Evolutionary conservation across 1,140 invertebrate species (phyloP).

Genomic region (Scaptodrosophila lebanonensis): DNA sequence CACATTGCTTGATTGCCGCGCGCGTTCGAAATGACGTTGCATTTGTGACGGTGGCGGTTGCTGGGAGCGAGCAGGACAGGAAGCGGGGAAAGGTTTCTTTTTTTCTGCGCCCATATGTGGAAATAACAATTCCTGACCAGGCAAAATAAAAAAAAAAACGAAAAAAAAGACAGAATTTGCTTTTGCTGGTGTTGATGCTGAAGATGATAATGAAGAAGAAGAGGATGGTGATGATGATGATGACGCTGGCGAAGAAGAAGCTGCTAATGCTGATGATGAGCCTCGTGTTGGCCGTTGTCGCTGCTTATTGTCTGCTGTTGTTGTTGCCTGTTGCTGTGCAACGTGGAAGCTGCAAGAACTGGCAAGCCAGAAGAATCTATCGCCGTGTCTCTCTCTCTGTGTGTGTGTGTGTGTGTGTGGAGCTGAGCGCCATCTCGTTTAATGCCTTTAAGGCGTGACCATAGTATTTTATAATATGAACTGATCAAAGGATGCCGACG

Average conservation of each 20-base stretch:
- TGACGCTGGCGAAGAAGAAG: not conserved
- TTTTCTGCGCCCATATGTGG: slow-evolving; percentile 61
- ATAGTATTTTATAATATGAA: slow-evolving; percentile 77
- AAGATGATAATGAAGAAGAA: slow-evolving; percentile 16
- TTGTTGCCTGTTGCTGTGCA: slow-evolving; percentile 32
- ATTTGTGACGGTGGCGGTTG: slow-evolving; percentile 42
- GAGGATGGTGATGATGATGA: slow-evolving; percentile 3
- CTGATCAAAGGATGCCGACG: slow-evolving; percentile 76
- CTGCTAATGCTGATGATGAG: too few relatives aligned
- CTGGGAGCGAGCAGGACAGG: slow-evolving; percentile 48
- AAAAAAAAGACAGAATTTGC: slow-evolving; percentile 22
- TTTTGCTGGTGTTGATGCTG: slow-evolving; percentile 43
- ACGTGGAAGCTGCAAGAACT: slow-evolving; percentile 50
- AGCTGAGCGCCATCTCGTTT: slow-evolving; percentile 77
- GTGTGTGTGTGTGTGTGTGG: slow-evolving; percentile 46
- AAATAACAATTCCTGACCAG: slow-evolving; percentile 57
- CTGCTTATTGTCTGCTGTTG: not conserved
- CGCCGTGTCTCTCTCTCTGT: slow-evolving; percentile 15
- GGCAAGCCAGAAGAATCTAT: slow-evolving; percentile 64
- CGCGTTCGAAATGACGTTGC: slow-evolving; percentile 64
- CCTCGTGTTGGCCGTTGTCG: too few relatives aligned
- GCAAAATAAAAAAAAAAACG: slow-evolving; percentile 12
- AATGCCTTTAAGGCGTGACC: slow-evolving; percentile 77
- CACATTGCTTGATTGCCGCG: slow-evolving; percentile 70
- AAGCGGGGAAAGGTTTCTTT: slow-evolving; percentile 56